Conservation (phyloP, 2,888 invertebrate genomes). For the Andrena minutula region DNA sequence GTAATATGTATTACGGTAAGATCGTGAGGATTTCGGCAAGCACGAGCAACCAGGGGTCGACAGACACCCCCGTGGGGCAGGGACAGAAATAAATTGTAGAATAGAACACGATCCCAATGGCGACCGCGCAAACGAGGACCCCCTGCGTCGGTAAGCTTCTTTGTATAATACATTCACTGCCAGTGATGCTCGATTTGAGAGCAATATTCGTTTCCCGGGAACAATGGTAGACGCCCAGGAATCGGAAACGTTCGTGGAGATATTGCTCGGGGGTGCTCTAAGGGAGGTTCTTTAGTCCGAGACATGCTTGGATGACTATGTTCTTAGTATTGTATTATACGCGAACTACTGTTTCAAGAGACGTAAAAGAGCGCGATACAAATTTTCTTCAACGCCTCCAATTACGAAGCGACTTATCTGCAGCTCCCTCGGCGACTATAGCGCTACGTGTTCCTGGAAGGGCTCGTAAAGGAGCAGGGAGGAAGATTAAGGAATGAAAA, state of each 20-base stretch:
- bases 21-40: conserved; percentile 8
- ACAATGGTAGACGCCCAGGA: too few relatives aligned
- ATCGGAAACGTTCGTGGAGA: too few relatives aligned
- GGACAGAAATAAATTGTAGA: conserved; percentile 66
- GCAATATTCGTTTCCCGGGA: too few relatives aligned
- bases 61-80: background rate
- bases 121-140: background rate
- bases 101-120: background rate
- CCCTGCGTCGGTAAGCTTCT: background rate
- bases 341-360: conserved; percentile 9
- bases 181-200: background rate
- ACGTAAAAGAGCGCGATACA: conserved; percentile 17
- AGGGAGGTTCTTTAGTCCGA: too few relatives aligned
- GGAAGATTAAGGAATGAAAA: conserved; percentile 56
- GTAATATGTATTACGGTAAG: conserved; percentile 65
- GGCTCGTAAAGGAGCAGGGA: conserved; percentile 33
- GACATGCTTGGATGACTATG: too few relatives aligned
- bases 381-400: conserved; percentile 44
- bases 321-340: background rate
- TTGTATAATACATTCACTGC: background rate
- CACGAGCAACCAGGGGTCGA: background rate
- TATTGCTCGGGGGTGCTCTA: too few relatives aligned
- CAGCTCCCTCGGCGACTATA: background rate
- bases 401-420: conserved; percentile 64
- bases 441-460: conserved; percentile 12